Percentiles rank a stretch among this genome's conserved stretches.
Conservation (phyloP, 2,797 vertebrate genomes). For the Odontamblyopus lacepedii region DNA sequence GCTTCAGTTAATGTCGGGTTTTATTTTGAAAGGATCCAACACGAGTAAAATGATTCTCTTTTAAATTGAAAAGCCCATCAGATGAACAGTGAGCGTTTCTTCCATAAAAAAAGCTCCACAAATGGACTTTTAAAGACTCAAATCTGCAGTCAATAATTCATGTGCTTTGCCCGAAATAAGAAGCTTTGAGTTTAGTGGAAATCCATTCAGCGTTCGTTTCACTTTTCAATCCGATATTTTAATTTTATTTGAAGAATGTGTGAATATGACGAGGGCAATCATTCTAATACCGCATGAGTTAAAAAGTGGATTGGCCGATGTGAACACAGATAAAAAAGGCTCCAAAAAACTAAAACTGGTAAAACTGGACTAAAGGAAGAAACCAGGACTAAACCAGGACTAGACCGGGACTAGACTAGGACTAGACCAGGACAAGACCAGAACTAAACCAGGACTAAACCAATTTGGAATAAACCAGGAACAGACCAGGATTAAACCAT, state of each 20-base stretch:
- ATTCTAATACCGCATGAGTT: too few relatives aligned
- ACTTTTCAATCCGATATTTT: background rate
- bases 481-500: too few relatives aligned
- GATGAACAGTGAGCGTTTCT: background rate
- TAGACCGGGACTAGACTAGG: too few relatives aligned
- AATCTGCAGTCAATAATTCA: background rate
- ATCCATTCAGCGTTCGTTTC: background rate
- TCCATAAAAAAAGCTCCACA: background rate
- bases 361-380: too few relatives aligned
- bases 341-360: too few relatives aligned
- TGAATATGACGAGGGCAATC: background rate
- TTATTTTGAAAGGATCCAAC: background rate
- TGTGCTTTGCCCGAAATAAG: background rate
- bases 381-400: too few relatives aligned
- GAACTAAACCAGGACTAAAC: too few relatives aligned
- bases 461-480: too few relatives aligned
- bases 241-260: background rate
- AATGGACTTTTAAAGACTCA: background rate
- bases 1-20: background rate
- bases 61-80: background rate
- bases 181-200: background rate
- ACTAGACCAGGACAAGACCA: too few relatives aligned
- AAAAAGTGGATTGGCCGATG: too few relatives aligned
- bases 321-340: too few relatives aligned
- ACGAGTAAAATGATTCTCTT: slow-evolving; percentile 1